Percentiles rank a stretch among this genome's conserved stretches.
These are phyloP conservation scores for Brachyistius frenatus DNA, from an alignment of 2,113 vertebrate species.

Conservation along the genomic window DNA sequence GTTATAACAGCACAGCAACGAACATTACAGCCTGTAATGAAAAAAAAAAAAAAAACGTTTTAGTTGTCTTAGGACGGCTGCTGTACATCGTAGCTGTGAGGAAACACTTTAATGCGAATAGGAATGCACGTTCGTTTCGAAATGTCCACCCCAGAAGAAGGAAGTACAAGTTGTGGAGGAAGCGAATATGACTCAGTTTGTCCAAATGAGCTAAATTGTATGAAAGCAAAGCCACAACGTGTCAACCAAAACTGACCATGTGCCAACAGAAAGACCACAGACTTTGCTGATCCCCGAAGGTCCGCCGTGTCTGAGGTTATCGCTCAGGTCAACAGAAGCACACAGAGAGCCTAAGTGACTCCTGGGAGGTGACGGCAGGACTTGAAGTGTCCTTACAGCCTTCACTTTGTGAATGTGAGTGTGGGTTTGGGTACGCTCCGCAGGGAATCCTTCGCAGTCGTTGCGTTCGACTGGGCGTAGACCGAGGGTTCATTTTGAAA, in stretches of 20 bases:
- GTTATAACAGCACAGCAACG: no score
- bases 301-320: conserved; percentile 56
- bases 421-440: neutral
- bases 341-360: conserved; percentile 9
- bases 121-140: neutral
- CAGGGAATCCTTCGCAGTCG: no score
- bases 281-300: conserved; percentile 33
- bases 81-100: no score
- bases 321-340: conserved; percentile 48
- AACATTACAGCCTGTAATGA: no score
- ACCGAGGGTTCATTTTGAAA: no score
- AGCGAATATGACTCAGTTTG: conserved; percentile 26
- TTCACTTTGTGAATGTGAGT: neutral
- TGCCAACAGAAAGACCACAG: conserved; percentile 27
- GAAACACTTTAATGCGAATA: neutral
- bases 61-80: no score
- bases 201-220: conserved; percentile 25
- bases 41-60: no score
- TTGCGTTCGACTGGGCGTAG: no score
- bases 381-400: conserved; percentile 17
- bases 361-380: conserved; percentile 22
- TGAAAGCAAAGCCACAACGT: conserved; percentile 7
- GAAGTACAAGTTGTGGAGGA: conserved; percentile 17
- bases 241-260: conserved; percentile 11
- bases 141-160: conserved; percentile 11